Evolutionary conservation across 2,888 invertebrate genomes (phyloP).

Genomic region (Pristionchus entomophagus): DNA sequence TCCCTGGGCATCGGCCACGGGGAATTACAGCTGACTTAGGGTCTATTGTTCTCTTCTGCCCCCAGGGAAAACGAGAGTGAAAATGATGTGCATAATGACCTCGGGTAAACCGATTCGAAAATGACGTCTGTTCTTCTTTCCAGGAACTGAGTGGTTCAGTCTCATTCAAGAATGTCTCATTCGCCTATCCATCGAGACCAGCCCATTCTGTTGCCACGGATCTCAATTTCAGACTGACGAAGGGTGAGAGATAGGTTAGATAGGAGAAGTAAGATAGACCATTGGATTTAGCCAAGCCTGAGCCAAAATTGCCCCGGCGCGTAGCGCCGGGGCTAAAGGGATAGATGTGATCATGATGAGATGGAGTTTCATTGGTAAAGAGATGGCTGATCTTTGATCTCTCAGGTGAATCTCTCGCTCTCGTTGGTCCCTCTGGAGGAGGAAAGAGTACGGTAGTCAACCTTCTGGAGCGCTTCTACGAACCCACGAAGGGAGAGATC

Average conservation of each 20-base stretch:
- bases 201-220: not conserved
- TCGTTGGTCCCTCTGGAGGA: conserved; percentile 85
- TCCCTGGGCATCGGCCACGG: too few species aligned
- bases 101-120: too few species aligned
- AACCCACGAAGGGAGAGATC: conserved; percentile 83
- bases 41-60: too few species aligned
- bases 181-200: conserved; percentile 41
- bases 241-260: not conserved
- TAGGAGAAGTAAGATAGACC: not conserved
- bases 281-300: not conserved
- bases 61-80: too few species aligned
- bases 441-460: conserved; percentile 91
- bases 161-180: not conserved
- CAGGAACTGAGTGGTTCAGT: not conserved
- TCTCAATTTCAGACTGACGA: conserved; percentile 6
- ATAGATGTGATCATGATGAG: not conserved
- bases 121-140: not conserved
- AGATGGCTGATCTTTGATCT: not conserved
- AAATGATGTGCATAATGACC: too few species aligned
- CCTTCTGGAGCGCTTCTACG: conserved; percentile 87
- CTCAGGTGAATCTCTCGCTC: conserved; percentile 59
- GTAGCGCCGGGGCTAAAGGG: too few species aligned
- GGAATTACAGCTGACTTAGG: too few species aligned
- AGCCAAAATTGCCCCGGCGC: not conserved
- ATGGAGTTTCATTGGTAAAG: not conserved